These are phyloP conservation scores for Micronycteris hirsuta DNA, from an alignment of 2,113 vertebrate species.

Conservation along the genomic window DNA sequence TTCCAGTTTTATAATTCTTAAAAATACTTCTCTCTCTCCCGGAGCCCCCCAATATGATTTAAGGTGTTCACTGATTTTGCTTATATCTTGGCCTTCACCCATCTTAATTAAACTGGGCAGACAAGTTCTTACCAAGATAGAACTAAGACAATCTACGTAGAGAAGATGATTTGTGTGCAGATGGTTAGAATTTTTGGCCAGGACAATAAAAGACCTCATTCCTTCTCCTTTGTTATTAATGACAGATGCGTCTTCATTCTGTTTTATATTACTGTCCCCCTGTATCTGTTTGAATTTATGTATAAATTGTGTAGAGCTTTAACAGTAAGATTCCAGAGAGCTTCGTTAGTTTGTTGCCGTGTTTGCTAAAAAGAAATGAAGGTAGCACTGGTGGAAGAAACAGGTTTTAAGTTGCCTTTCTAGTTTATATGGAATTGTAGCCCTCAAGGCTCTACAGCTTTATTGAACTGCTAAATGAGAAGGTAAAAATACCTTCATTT, in stretches of 20 bases:
- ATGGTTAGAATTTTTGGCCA: slow-evolving; percentile 56
- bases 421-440: slow-evolving; percentile 49
- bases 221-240: slow-evolving; percentile 62
- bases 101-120: background rate
- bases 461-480: slow-evolving; percentile 67
- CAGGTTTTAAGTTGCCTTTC: slow-evolving; percentile 39
- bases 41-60: background rate
- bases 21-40: background rate
- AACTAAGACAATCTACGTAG: slow-evolving; percentile 16
- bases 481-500: slow-evolving; percentile 62
- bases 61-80: background rate
- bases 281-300: slow-evolving; percentile 48
- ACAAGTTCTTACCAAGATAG: background rate
- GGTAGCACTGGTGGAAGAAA: slow-evolving; percentile 36
- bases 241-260: slow-evolving; percentile 56
- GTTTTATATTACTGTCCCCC: slow-evolving; percentile 44
- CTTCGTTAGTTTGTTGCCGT: slow-evolving; percentile 48
- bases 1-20: slow-evolving; percentile 24
- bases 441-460: slow-evolving; percentile 45
- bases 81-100: slow-evolving; percentile 2
- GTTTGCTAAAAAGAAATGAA: slow-evolving; percentile 41
- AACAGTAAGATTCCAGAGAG: slow-evolving; percentile 33
- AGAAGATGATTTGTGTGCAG: slow-evolving; percentile 45
- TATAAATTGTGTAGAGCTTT: slow-evolving; percentile 54
- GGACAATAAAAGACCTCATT: slow-evolving; percentile 29